Evolutionary conservation across 2,888 invertebrate species (phyloP).

Genomic region (Calameuta pallipes): DNA sequence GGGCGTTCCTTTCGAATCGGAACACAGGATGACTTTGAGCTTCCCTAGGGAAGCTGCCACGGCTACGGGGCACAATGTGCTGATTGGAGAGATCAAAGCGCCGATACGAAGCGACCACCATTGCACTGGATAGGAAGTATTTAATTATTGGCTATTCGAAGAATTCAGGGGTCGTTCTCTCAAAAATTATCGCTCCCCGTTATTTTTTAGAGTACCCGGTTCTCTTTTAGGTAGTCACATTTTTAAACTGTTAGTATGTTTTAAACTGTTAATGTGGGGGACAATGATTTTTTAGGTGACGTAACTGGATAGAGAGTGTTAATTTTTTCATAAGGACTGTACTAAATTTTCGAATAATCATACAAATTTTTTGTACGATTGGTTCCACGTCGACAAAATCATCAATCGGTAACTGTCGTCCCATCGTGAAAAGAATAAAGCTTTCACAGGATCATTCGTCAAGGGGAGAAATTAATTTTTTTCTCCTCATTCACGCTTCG

Average conservation of each 20-base stretch:
- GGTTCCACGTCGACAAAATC: neutral
- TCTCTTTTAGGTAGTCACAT: neutral
- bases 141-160: constrained; percentile 40
- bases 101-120: neutral
- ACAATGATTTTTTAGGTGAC: no score
- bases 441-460: neutral
- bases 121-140: constrained; percentile 27
- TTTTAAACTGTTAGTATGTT: neutral
- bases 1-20: constrained; percentile 22
- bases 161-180: neutral
- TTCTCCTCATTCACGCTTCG: neutral
- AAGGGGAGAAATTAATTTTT: neutral
- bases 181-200: neutral
- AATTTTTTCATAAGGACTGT: no score
- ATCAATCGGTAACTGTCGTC: neutral
- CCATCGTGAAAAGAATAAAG: neutral
- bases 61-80: constrained; percentile 31
- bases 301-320: neutral
- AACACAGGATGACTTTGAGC: constrained; percentile 16
- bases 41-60: constrained; percentile 10
- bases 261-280: no score
- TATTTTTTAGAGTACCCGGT: neutral
- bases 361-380: neutral
- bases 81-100: constrained; percentile 52
- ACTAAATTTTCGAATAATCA: neutral